Evolutionary conservation across 2,113 vertebrate genomes (phyloP).

Genomic region (Grantiella picta): DNA sequence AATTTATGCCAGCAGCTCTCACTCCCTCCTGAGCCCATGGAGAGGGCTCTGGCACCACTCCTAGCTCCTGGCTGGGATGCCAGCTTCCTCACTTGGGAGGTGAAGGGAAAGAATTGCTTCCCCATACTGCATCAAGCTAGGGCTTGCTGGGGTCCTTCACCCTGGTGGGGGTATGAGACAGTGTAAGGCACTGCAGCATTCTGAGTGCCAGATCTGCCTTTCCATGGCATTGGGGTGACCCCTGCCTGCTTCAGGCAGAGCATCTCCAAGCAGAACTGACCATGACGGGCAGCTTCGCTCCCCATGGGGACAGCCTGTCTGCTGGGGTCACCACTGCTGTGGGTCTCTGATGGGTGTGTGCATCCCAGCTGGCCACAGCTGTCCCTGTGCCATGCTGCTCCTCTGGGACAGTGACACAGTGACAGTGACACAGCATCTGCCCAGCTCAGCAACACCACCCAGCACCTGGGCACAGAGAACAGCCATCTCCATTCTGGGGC

Average conservation of each 20-base stretch:
- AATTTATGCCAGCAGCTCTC: not conserved
- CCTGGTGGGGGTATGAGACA: not conserved
- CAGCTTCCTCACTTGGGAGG: not conserved
- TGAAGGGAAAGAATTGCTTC: not conserved
- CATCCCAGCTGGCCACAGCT: not conserved
- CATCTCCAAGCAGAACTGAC: not conserved
- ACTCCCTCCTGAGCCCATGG: not conserved
- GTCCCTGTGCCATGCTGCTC: not conserved
- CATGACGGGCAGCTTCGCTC: rapidly evolving
- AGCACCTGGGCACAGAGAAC: rapidly evolving
- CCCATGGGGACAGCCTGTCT: not conserved
- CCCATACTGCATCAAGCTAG: rapidly evolving
- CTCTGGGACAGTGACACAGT: rapidly evolving
- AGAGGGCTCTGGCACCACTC: not conserved
- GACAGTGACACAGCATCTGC: not conserved
- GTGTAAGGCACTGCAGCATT: rapidly evolving
- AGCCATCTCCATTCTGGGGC: rapidly evolving
- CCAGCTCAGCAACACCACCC: not conserved
- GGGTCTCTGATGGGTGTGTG: not conserved
- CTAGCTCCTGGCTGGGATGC: not conserved
- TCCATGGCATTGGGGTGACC: rapidly evolving
- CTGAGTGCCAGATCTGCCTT: rapidly evolving
- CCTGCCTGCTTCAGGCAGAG: not conserved
- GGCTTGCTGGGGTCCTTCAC: not conserved
- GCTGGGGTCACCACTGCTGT: not conserved